Percentiles rank a stretch among this genome's conserved stretches.
These are phyloP conservation scores for Lasioglossum leucozonium DNA, from an alignment of 2,888 invertebrate genomes.

Conservation along the genomic window DNA sequence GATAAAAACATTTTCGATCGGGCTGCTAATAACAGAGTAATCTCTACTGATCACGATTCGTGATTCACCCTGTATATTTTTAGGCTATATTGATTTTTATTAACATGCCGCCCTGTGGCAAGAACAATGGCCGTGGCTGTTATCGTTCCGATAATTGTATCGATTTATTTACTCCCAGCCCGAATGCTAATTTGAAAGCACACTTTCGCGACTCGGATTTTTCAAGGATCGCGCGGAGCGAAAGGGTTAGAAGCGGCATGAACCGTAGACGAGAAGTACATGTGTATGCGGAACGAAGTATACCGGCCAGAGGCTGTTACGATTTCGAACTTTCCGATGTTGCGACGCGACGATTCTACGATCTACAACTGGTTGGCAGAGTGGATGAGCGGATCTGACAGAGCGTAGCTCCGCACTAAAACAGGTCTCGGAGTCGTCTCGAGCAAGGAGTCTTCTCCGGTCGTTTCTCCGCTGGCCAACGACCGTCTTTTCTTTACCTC, in stretches of 20 bases:
- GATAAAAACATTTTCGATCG: no score
- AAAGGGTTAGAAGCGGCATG: not conserved
- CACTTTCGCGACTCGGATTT: no score
- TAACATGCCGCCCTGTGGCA: no score
- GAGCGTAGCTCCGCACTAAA: conserved; percentile 61
- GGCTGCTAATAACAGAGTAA: no score
- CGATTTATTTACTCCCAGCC: not conserved
- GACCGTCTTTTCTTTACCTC: conserved; percentile 56
- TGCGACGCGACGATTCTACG: not conserved
- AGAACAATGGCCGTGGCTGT: not conserved
- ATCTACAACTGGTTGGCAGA: conserved; percentile 24
- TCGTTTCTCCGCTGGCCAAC: conserved; percentile 73
- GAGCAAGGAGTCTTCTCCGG: conserved; percentile 50
- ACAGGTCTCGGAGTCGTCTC: conserved; percentile 54
- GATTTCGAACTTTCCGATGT: conserved; percentile 8
- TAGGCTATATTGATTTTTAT: no score
- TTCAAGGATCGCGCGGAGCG: no score
- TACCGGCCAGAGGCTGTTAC: not conserved
- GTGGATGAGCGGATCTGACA: conserved; percentile 53
- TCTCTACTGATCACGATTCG: no score
- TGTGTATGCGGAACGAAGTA: not conserved
- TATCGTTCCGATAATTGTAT: no score
- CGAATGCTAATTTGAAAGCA: not conserved
- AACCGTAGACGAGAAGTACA: not conserved
- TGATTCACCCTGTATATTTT: no score